Base-by-base conservation (phyloP, 2,113 vertebrate species). In the Trichomycterus rosablanca region DNA sequence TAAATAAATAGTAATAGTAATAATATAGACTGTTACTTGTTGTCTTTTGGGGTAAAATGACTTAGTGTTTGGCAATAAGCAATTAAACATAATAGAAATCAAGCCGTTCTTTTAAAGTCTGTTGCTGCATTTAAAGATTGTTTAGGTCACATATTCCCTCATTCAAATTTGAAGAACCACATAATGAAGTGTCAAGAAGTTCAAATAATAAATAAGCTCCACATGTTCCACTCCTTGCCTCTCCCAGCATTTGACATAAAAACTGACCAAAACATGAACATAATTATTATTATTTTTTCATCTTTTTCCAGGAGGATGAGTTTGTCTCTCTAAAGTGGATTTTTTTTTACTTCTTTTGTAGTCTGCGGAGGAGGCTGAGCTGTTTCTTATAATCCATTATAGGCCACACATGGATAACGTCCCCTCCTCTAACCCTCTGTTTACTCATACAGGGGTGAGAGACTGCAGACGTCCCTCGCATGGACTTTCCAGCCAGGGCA, bases 391-490 rank as follows among this genome's bases (percentile, higher is more conserved):
- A 89, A 89, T 89, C 88, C 86, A 87, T 84, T 74, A 83, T 84
- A 88, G 89, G 89, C 88, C 89, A 89, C 88, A 87, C 87, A 89
- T 85, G 84, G 86, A 86, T 87, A 86, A 87, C 86, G 85, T 85
- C 86, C 88, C 82, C 42, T 85, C 81, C 88, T 89, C 81, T 79
- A 86, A 83, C 26, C 16, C 34, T 81, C 82, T 91, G 87, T 92
- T 92, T 91, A 90, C 87, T 86, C 83, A 87, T 90, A 88, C 84
- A 78, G 82, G 88, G 88, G 87, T 89, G 88, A 90, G 88, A 90
- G 86, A 89, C 84, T 89, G 88, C 91, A 94, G 92, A 88, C 89
- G 89, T 88, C 86, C n/a, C 84, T 92, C 93, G 90, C 88, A 81
- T 90, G 86, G 88, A 91, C 87, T 83, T 85, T 53, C 57, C 84